Conservation (phyloP, 2,113 vertebrate species). For the Aix galericulata region DNA sequence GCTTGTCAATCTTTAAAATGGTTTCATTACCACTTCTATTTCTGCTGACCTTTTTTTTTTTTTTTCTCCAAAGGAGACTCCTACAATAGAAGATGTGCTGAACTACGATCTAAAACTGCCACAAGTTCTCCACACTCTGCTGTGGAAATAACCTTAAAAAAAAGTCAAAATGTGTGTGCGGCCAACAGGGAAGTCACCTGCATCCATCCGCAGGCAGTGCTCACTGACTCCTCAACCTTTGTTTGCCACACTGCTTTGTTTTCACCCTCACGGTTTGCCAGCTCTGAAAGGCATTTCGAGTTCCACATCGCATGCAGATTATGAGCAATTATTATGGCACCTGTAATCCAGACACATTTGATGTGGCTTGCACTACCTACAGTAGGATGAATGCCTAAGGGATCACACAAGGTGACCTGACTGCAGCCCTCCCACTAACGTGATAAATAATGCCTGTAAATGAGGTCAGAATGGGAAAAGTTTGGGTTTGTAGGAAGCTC, state of each 20-base stretch:
- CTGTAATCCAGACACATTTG: background rate
- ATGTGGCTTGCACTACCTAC: background rate
- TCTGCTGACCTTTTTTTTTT: background rate
- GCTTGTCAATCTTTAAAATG: background rate
- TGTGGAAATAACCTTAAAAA: background rate
- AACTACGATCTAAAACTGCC: background rate
- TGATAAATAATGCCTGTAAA: conserved; percentile 1
- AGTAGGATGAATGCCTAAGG: background rate
- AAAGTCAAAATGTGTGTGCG: accelerated
- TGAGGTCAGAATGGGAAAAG: background rate
- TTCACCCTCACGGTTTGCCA: background rate
- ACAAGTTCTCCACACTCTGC: background rate
- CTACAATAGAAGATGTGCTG: background rate
- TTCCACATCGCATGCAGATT: background rate
- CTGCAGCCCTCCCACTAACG: background rate
- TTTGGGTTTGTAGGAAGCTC: background rate
- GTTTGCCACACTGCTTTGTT: background rate
- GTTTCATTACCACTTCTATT: background rate
- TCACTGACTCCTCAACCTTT: background rate
- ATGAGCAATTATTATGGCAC: background rate
- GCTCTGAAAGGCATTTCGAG: background rate
- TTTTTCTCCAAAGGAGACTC: background rate
- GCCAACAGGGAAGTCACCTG: background rate
- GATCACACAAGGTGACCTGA: background rate
- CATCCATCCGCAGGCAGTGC: background rate